Evolutionary conservation across 2,888 invertebrate genomes (phyloP).

Genomic region (Spilarctia lutea): DNA sequence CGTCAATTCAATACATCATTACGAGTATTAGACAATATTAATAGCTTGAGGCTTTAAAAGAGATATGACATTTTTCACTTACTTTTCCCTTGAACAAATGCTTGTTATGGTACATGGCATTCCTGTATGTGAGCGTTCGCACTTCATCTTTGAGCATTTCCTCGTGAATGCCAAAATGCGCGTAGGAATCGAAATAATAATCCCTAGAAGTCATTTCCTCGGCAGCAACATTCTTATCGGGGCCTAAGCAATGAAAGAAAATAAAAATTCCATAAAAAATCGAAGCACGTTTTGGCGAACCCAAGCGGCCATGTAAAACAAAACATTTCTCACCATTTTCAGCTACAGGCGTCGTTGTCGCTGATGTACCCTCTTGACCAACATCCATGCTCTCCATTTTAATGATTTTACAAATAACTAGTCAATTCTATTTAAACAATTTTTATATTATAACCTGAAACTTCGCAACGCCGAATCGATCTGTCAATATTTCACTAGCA

Average conservation of each 20-base stretch:
- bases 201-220: slow-evolving; percentile 99
- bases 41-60: not conserved
- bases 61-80: slow-evolving; percentile 47
- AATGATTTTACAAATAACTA: slow-evolving; percentile 59
- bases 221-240: slow-evolving; percentile 88
- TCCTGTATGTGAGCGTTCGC: slow-evolving; percentile 98
- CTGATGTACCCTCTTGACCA: slow-evolving; percentile 78
- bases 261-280: slow-evolving; percentile 55
- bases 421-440: slow-evolving; percentile 58
- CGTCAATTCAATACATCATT: not conserved
- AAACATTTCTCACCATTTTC: slow-evolving; percentile 78
- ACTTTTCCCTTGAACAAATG: slow-evolving; percentile 97
- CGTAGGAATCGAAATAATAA: slow-evolving; percentile 99
- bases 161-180: slow-evolving; percentile 99
- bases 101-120: slow-evolving; percentile 99
- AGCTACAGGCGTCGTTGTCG: slow-evolving; percentile 74
- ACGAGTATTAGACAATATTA: not conserved
- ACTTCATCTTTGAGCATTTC: slow-evolving; percentile 99
- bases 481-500: slow-evolving; percentile 62
- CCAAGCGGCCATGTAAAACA: slow-evolving; percentile 55
- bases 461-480: slow-evolving; percentile 76
- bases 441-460: slow-evolving; percentile 76
- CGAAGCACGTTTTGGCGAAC: slow-evolving; percentile 75
- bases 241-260: slow-evolving; percentile 65
- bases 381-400: slow-evolving; percentile 86